These are phyloP conservation scores for Pangasius macronema DNA, from an alignment of 2,797 vertebrate species.

Conservation along the genomic window DNA sequence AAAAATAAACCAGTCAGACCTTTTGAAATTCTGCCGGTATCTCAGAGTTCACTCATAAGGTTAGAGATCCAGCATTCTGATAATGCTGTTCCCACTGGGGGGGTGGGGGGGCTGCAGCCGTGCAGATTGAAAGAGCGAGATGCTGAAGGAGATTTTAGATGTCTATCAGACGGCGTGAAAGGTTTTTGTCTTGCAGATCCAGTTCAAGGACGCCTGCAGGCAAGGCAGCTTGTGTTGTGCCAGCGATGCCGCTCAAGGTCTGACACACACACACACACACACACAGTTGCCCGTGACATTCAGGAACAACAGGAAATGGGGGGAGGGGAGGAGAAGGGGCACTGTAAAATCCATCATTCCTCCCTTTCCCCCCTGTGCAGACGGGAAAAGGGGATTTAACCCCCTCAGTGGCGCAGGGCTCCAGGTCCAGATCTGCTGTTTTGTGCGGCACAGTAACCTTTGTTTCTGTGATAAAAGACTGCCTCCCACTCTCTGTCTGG, in stretches of 20 bases:
- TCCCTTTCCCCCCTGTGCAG: slow-evolving; percentile 66
- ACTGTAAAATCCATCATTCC: slow-evolving; percentile 78
- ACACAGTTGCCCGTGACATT: slow-evolving; percentile 91
- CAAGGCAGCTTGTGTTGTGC: slow-evolving; percentile 92
- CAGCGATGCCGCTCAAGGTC: slow-evolving; percentile 95
- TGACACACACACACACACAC: slow-evolving; percentile 89
- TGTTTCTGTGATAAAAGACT: slow-evolving; percentile 62
- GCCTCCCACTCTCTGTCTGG: slow-evolving; percentile 89
- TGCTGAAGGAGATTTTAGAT: slow-evolving; percentile 80
- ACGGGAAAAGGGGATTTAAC: slow-evolving; percentile 65
- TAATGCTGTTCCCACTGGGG: slow-evolving; percentile 81
- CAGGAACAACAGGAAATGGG: slow-evolving; percentile 79
- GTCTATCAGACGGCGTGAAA: slow-evolving; percentile 94
- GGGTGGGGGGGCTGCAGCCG: slow-evolving; percentile 61
- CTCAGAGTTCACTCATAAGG: slow-evolving; percentile 75
- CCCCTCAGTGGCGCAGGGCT: slow-evolving; percentile 56
- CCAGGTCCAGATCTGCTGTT: slow-evolving; percentile 54
- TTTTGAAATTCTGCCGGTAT: slow-evolving; percentile 76
- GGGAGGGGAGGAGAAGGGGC: slow-evolving; percentile 51
- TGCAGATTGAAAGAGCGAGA: slow-evolving; percentile 65
- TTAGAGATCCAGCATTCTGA: slow-evolving; percentile 93
- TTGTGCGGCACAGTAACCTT: slow-evolving; percentile 54
- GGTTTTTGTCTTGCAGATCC: slow-evolving; percentile 99
- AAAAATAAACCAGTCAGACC: slow-evolving; percentile 68
- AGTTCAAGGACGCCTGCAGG: slow-evolving; percentile 98